Conservation (phyloP, 1,140 invertebrate species). For the Grapholita molesta region DNA sequence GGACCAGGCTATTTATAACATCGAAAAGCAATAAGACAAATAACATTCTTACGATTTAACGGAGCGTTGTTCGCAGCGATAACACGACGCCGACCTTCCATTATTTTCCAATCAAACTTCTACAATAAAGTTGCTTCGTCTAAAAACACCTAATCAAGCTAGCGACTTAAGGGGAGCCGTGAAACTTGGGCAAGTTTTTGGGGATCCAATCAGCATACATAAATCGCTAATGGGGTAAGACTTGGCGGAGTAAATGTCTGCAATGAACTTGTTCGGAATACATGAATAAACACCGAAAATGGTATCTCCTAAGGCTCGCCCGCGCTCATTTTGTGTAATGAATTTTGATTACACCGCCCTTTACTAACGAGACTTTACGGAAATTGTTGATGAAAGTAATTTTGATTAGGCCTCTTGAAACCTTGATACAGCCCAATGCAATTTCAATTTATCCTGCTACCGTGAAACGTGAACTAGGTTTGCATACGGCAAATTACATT, state of each 20-base stretch:
- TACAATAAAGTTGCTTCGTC: conserved; percentile 46
- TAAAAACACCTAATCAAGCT: conserved; percentile 55
- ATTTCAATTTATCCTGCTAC: neutral
- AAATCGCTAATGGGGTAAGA: conserved; percentile 32
- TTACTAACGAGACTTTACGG: conserved; percentile 14
- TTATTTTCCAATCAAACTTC: conserved; percentile 61
- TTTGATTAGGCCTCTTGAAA: conserved; percentile 6
- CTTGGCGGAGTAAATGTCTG: conserved; percentile 9
- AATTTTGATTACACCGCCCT: conserved; percentile 11
- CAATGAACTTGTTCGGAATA: conserved; percentile 22
- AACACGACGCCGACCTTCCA: conserved; percentile 39
- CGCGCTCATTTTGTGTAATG: conserved; percentile 17
- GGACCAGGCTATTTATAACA: conserved; percentile 18
- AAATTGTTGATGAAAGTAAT: conserved; percentile 12
- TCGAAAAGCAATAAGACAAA: conserved; percentile 19
- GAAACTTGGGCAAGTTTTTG: conserved; percentile 25
- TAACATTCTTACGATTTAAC: conserved; percentile 32
- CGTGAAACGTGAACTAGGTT: neutral
- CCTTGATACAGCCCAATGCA: neutral
- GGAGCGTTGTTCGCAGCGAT: conserved; percentile 41
- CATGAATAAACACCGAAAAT: conserved; percentile 23
- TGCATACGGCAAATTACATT: neutral
- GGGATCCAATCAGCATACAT: conserved; percentile 36
- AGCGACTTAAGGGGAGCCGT: conserved; percentile 22
- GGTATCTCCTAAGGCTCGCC: conserved; percentile 10